Conservation (phyloP, 1,140 invertebrate species). For the Panagrolaimus sp. region DNA sequence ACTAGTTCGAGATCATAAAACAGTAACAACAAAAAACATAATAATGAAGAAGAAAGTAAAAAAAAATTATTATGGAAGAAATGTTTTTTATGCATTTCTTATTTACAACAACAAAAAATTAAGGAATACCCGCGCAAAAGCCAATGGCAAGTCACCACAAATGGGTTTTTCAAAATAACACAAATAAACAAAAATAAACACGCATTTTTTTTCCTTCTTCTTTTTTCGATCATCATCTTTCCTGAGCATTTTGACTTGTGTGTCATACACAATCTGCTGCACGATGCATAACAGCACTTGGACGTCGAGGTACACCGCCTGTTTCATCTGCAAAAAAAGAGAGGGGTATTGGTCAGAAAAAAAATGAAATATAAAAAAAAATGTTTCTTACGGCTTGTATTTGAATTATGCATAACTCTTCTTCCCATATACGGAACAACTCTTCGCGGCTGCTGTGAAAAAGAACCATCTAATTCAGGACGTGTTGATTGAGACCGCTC, state of each 20-base stretch:
- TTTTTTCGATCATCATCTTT: too few species aligned
- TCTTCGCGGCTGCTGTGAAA: background rate
- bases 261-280: constrained; percentile 13
- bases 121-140: constrained; percentile 5
- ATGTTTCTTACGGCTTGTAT: background rate
- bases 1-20: constrained; percentile 8
- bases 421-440: constrained; percentile 2
- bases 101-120: background rate
- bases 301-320: constrained; percentile 11
- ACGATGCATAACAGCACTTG: background rate
- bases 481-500: background rate
- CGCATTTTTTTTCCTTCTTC: too few species aligned
- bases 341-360: background rate
- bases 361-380: background rate
- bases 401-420: background rate
- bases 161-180: background rate
- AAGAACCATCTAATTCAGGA: background rate
- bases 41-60: background rate
- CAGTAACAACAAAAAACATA: background rate
- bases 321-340: constrained; percentile 11
- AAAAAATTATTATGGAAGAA: background rate
- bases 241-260: too few species aligned
- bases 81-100: background rate
- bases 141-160: constrained; percentile 17
- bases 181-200: too few species aligned